phyloP scores from a whole-genome alignment of 2,888 invertebrate genomes.

The Rapana venosa region DNA sequence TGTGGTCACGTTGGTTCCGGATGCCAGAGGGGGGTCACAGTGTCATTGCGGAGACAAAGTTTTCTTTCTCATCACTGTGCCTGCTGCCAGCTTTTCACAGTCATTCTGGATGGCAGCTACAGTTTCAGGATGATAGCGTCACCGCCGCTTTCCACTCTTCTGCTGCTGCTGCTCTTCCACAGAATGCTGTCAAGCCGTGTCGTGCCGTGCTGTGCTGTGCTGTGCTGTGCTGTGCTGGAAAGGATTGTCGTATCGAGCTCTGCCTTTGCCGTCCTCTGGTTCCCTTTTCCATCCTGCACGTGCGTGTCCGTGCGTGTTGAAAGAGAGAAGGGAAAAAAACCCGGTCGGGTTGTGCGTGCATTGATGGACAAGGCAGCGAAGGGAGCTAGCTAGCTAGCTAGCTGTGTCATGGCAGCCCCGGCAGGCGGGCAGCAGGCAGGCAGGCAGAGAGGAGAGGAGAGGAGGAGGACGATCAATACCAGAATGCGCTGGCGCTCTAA shows the following conservation, averaged over 20 bases:
- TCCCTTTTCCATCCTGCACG: background rate
- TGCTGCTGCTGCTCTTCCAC: background rate
- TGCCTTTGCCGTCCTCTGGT: background rate
- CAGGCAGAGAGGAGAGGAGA: background rate
- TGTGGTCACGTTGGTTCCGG: too few species aligned
- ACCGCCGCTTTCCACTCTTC: background rate
- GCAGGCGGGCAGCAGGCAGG: background rate
- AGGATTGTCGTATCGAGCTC: background rate
- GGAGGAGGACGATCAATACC: background rate
- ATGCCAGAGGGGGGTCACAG: too few species aligned
- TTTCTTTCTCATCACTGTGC: background rate
- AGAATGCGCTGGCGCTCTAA: background rate
- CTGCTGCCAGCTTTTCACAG: background rate
- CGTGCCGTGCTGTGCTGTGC: constrained; percentile 1
- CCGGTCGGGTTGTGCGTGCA: background rate
- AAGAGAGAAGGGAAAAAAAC: background rate
- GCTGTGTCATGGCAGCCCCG: background rate
- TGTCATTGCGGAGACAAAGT: too few species aligned
- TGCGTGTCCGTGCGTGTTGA: constrained; percentile 14
- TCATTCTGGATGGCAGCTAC: background rate
- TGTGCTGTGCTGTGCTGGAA: constrained; percentile 13
- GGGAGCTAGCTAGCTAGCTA: background rate
- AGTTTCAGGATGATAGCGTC: background rate
- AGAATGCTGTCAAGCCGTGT: background rate
- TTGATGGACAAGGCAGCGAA: background rate